Evolutionary conservation across 2,113 vertebrate species (phyloP), one percentile per base, ranked within the genome.

Genomic region (Coturnix japonica): DNA sequence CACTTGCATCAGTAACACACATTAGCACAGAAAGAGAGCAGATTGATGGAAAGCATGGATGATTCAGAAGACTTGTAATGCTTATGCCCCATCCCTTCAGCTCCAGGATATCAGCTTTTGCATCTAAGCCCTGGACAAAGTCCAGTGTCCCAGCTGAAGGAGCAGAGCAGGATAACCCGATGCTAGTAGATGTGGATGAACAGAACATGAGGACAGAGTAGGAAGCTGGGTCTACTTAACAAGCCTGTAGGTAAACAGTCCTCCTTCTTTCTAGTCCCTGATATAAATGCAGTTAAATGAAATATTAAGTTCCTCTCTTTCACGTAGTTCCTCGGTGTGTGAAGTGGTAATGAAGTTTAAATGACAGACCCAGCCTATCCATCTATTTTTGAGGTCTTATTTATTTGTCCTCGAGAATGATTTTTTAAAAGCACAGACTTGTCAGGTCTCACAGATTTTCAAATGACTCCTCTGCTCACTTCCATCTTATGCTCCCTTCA

Each of bases 1-100:
- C 35, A 41, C 81, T 88, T 91, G 94, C 83, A 91, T 95, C 74
- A 93, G 79, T 65, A 87, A 85, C 13, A n/a, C 74, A 64, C 44
- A 82, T 91, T 73, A 90, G 35, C 46, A 41, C 63, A 80, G 83
- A 74, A 76, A 44, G 67, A 61, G 35, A 30, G 37, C 1, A 71
- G 1, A 26, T 0, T 76, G 81, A 94, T 74, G 61, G 79, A 39
- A 53, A 43, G 64, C 56, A 85, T 14, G 26, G n/a, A 54, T 65
- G 54, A 72, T 59, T 90, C 82, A 77, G 63, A 35, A 69, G 59
- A 77, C 76, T 80, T 82, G 44, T 46, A 59, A 35, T 35, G 12
- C 31, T 21, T 80, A 67, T 82, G 18, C 21, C n/a, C 8, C 28
- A 78, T 49, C 64, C 35, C 41, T 90, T 89, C 70, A 49, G 20